A percentile compares a stretch with the other conserved stretches of the same genome.
phyloP scores from a whole-genome alignment of 2,888 invertebrate species.

The Glaucopsyche alexis region DNA sequence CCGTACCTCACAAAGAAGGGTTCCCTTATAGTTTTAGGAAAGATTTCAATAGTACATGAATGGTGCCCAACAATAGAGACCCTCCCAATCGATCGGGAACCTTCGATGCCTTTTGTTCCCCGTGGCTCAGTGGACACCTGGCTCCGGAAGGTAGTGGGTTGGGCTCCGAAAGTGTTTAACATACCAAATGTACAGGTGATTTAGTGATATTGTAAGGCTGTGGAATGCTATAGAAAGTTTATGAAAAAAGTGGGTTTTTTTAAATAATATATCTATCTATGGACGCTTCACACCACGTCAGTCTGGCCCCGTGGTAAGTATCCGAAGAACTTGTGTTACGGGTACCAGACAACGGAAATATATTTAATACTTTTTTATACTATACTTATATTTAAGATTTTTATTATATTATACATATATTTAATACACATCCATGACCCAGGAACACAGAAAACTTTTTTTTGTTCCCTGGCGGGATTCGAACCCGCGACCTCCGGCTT shows the following conservation, averaged over 20 bases:
- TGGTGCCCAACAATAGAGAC: conserved; percentile 18
- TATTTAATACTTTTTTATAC: too few species aligned
- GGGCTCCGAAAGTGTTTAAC: conserved; percentile 10
- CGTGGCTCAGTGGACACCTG: conserved; percentile 19
- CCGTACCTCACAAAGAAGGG: conserved; percentile 25
- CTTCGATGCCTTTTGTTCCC: conserved; percentile 14
- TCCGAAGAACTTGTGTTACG: too few species aligned
- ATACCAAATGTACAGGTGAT: conserved; percentile 25
- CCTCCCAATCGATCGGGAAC: conserved; percentile 25
- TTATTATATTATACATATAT: too few species aligned
- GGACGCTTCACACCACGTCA: too few species aligned
- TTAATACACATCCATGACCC: too few species aligned
- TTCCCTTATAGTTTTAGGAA: conserved; percentile 30
- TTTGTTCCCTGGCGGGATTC: too few species aligned
- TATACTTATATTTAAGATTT: too few species aligned
- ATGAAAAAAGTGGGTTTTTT: not conserved
- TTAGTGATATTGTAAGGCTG: conserved; percentile 1
- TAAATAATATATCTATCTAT: too few species aligned
- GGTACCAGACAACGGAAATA: too few species aligned
- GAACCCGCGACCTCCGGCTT: too few species aligned
- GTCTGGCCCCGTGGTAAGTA: too few species aligned
- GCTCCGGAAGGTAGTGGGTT: conserved; percentile 17
- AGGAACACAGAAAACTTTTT: too few species aligned
- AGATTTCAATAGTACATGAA: conserved; percentile 31
- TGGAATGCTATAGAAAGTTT: conserved; percentile 5